Conservation (phyloP, 1,140 invertebrate genomes). For the Diorhabda carinulata region DNA sequence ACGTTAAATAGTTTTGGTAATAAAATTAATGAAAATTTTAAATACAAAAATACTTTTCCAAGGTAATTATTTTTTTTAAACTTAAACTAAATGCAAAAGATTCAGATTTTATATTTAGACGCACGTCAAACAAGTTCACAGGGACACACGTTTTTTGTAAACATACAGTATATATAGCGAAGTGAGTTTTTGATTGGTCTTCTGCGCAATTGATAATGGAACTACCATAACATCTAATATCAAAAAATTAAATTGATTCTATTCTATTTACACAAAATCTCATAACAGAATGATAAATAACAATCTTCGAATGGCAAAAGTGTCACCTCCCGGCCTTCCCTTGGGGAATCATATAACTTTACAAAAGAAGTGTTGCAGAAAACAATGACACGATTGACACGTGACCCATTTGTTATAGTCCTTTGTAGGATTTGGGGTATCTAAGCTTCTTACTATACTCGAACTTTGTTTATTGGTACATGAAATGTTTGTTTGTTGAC, state of each 20-base stretch:
- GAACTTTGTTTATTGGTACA: background rate
- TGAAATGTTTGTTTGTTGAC: background rate
- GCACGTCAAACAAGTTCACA: no score
- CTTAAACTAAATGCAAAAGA: no score
- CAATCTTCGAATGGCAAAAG: background rate
- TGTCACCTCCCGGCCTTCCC: background rate
- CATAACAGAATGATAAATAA: background rate
- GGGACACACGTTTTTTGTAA: no score
- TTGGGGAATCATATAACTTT: slow-evolving; percentile 2
- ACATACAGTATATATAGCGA: no score
- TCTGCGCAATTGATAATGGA: no score
- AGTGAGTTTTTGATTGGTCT: no score
- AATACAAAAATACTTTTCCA: no score
- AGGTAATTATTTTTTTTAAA: no score
- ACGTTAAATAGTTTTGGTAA: no score
- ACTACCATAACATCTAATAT: no score
- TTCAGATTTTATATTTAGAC: no score
- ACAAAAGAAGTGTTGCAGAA: background rate
- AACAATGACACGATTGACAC: background rate
- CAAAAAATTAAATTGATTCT: background rate
- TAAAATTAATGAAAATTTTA: no score
- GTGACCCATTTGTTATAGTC: background rate
- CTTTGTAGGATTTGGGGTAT: background rate
- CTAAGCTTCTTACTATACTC: background rate
- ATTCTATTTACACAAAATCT: slow-evolving; percentile 1